Evolutionary conservation across 2,888 invertebrate genomes (phyloP), one percentile per base, ranked within the genome.

Genomic region (Cataglyphis cursor): DNA sequence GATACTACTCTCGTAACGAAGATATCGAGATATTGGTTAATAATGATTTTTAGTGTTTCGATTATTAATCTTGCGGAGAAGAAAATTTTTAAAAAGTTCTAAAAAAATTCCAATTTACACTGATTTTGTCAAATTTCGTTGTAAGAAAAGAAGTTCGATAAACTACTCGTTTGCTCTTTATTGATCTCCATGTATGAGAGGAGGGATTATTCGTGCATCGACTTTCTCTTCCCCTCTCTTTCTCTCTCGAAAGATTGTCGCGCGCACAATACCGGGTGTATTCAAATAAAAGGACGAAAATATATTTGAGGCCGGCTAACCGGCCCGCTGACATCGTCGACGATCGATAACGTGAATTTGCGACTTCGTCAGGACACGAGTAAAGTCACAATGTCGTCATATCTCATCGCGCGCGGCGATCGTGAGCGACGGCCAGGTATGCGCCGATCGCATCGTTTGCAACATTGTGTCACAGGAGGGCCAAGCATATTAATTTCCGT

Each of bases 271-370:
- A 78, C 76, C n/a, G 48, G 48, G 70, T 38, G 18, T 31, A 57
- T 70, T 44, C 78, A 78, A 78, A 78, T 78, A 78, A 78, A 31
- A 78, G 70, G 18, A 78, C 57, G 44, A 78, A 44, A 70, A 78
- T 78, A 78, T 65, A 44, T 78, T 70, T 57, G 78, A 59, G 70
- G 31, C 59, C 78, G 51, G 41, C 35, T 48, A 31, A 5, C 57
- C 38, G 51, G 66, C 75, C 70, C 76, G 76, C 76, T 78, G 78
- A 70, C 57, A 59, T 70, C 78, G 78, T 24, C 70, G 78, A 78
- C 78, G 78, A 78, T 78, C 78, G 78, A 78, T 78, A 78, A 78
- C 72, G 78, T 78, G 78, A 78, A 78, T 78, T 78, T 78, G 78
- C 78, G 78, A 78, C 78, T 78, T 70, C 21, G 72, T 78, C 78